Evolutionary conservation across 1,140 invertebrate species (phyloP).

Genomic region (Hyles vespertilio): DNA sequence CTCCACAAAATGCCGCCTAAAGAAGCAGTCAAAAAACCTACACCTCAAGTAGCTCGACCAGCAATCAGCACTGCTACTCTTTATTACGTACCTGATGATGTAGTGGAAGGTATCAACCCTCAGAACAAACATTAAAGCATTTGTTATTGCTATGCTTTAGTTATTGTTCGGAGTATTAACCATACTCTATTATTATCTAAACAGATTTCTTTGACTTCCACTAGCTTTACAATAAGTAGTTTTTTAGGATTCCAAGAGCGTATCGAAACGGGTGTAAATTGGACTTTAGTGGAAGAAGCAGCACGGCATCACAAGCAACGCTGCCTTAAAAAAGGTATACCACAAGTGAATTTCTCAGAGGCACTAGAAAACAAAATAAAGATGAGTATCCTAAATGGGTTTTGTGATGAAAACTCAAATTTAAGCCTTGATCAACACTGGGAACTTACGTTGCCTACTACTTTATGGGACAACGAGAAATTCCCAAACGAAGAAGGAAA

Average conservation of each 20-base stretch:
- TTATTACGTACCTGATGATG: constrained; percentile 43
- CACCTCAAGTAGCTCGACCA: constrained; percentile 30
- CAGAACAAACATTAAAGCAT: background rate
- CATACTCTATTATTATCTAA: no score
- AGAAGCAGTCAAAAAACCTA: constrained; percentile 41
- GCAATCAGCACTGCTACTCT: constrained; percentile 53
- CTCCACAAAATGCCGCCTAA: constrained; percentile 44
- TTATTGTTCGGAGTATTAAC: no score
- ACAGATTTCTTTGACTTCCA: no score
- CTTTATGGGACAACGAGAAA: constrained; percentile 59
- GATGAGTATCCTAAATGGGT: constrained; percentile 47
- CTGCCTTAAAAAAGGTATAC: constrained; percentile 27
- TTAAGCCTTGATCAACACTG: constrained; percentile 52
- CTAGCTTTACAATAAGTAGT: background rate
- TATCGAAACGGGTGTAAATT: constrained; percentile 54
- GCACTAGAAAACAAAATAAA: constrained; percentile 54
- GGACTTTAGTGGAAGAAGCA: constrained; percentile 44
- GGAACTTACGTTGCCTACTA: constrained; percentile 52
- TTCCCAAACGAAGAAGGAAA: constrained; percentile 54
- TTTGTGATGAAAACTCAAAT: constrained; percentile 45
- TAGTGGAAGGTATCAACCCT: constrained; percentile 36
- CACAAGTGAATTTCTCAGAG: constrained; percentile 37
- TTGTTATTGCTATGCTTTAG: no score
- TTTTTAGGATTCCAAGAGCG: constrained; percentile 52
- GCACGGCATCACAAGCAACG: constrained; percentile 35